Base-by-base conservation (phyloP, 2,888 invertebrate species). In the Leptodirus hochenwartii region DNA sequence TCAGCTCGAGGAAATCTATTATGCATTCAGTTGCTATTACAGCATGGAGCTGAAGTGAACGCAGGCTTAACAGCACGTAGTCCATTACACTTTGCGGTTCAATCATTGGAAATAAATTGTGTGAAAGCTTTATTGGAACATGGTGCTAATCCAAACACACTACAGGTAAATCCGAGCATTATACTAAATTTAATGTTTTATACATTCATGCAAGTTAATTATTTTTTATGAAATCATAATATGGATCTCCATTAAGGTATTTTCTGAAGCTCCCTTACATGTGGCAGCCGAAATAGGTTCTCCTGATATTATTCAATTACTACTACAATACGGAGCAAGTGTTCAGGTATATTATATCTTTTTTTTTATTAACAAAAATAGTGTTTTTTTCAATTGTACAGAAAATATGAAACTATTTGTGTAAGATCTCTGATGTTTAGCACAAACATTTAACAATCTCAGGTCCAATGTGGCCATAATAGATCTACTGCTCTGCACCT, bases 221-320 rank as follows among this genome's bases (percentile, higher is more conserved):
- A 27, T 30, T 16, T 29, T 17, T 17, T n/a, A 8, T n/a, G 13
- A 25, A 25, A 8, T 11, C 6, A 25, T 9, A 25, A 8, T 8
- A 8, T 10, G 8, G n/a, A 20, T 20, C 8, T 33, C 29, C 29
- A 43, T 43, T 25, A 46, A 74, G 75, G 73, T 80, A 17, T 82
- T 74, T 47, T 81, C 80, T 5, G 84, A 85, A 56, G 80, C 84
- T 1, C 82, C 84, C 0, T 53, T 85, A 14, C 84, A 85, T 45
- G 75, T 81, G 15, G 84, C 84, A 4, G 76, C 80, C 9, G 67
- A 75, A 4, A 54, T 78, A 25, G 82, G 82, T 1, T 70, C 71
- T 20, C 61, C 66, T 2, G 61, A 62, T 23, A 80, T 73, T 49
- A 66, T 79, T 20, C 66, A 71, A 49, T 56, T 88, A 37, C 60